Percentiles rank a stretch among this genome's conserved stretches.
Evolutionary conservation across 2,797 vertebrate genomes (phyloP).

Genomic region (Prunella strophiata): DNA sequence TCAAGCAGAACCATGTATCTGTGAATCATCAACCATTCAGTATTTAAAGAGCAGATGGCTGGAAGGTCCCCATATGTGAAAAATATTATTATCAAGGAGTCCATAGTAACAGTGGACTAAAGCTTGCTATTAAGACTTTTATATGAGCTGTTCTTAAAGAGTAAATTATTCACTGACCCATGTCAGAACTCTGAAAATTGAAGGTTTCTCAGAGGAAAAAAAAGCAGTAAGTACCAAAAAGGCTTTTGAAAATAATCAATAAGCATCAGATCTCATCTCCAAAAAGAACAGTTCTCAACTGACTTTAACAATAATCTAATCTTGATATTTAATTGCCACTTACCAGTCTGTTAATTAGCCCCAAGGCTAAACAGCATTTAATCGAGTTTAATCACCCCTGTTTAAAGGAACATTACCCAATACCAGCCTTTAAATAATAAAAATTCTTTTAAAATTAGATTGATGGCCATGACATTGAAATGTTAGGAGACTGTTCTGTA

Average conservation of each 20-base stretch:
- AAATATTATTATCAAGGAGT: background rate
- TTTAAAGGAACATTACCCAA: slow-evolving; percentile 8
- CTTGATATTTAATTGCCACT: background rate
- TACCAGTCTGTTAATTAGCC: slow-evolving; percentile 9
- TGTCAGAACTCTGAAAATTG: background rate
- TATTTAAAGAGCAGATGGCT: slow-evolving; percentile 43
- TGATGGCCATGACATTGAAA: background rate
- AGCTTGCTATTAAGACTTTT: background rate
- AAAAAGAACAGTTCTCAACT: background rate
- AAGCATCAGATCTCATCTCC: background rate
- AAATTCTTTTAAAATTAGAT: background rate
- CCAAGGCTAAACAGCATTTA: background rate
- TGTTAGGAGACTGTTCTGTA: background rate
- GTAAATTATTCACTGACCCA: background rate
- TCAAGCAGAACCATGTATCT: background rate
- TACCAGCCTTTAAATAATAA: background rate
- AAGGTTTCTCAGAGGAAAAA: background rate
- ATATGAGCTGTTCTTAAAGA: background rate
- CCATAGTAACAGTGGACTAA: slow-evolving; percentile 28
- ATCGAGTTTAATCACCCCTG: background rate
- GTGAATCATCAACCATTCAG: slow-evolving; percentile 57
- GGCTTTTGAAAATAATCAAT: background rate
- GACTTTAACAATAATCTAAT: slow-evolving; percentile 22
- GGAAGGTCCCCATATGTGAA: slow-evolving; percentile 37
- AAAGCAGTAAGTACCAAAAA: background rate